Percentiles rank a stretch among this genome's conserved stretches.
These are phyloP conservation scores for Stichopus chloronotus DNA, from an alignment of 35 echinoderm and acorn worm genomes.

Conservation along the genomic window DNA sequence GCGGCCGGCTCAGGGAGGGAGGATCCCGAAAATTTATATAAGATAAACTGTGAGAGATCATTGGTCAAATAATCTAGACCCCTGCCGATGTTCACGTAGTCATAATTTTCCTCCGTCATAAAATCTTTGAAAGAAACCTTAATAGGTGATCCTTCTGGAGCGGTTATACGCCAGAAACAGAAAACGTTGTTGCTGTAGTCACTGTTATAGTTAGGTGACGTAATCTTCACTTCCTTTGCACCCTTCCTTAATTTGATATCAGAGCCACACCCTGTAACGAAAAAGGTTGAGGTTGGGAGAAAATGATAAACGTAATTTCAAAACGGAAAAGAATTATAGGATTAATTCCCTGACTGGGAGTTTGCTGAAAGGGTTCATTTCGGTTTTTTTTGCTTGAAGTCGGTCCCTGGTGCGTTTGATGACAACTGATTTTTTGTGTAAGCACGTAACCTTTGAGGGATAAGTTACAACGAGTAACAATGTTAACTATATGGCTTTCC, in stretches of 20 bases:
- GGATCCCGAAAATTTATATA: conserved; percentile 58
- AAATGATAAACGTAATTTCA: not conserved
- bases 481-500: too few relatives aligned
- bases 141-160: conserved; percentile 61
- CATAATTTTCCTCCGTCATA: conserved; percentile 71
- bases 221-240: not conserved
- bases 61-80: conserved; percentile 52
- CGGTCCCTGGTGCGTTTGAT: too few relatives aligned
- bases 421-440: too few relatives aligned
- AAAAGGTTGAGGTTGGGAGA: not conserved
- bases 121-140: conserved; percentile 70
- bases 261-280: not conserved
- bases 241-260: not conserved
- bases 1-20: conserved; percentile 28
- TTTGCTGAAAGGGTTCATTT: too few relatives aligned
- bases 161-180: conserved; percentile 83
- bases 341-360: too few relatives aligned
- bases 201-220: conserved; percentile 61
- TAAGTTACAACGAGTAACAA: too few relatives aligned
- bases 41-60: conserved; percentile 18
- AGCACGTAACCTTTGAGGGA: too few relatives aligned
- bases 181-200: conserved; percentile 62
- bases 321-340: too few relatives aligned
- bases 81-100: conserved; percentile 75
- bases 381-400: too few relatives aligned